Conservation (phyloP, 2,888 invertebrate genomes). For the Drosophila dives region DNA sequence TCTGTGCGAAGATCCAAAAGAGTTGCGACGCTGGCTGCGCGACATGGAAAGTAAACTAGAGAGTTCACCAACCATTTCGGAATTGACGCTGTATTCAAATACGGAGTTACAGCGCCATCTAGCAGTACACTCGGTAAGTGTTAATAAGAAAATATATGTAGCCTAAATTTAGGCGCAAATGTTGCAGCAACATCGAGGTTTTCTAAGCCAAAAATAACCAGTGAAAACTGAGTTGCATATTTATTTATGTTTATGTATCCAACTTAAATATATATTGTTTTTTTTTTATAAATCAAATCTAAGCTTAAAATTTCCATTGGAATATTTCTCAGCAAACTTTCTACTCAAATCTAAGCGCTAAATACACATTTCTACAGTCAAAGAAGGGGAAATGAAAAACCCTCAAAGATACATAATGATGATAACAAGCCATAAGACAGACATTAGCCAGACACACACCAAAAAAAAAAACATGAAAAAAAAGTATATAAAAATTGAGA, state of each 20-base stretch:
- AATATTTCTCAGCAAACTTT: background rate
- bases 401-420: slow-evolving; percentile 25
- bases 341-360: background rate
- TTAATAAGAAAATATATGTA: background rate
- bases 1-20: slow-evolving; percentile 83
- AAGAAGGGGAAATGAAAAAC: slow-evolving; percentile 7
- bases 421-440: slow-evolving; percentile 46
- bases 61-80: slow-evolving; percentile 90
- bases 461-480: background rate
- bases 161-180: slow-evolving; percentile 20
- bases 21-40: slow-evolving; percentile 93
- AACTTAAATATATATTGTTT: background rate
- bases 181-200: slow-evolving; percentile 29
- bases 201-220: too few relatives aligned
- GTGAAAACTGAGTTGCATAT: background rate
- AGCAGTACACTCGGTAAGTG: slow-evolving; percentile 93
- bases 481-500: slow-evolving; percentile 14
- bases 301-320: background rate
- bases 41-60: slow-evolving; percentile 92
- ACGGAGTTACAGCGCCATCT: slow-evolving; percentile 91
- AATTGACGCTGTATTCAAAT: slow-evolving; percentile 89
- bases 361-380: background rate
- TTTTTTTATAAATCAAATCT: background rate
- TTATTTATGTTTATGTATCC: background rate
- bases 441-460: slow-evolving; percentile 1